Base-by-base conservation (phyloP, 1,140 invertebrate genomes). In the Cotesia vestalis region DNA sequence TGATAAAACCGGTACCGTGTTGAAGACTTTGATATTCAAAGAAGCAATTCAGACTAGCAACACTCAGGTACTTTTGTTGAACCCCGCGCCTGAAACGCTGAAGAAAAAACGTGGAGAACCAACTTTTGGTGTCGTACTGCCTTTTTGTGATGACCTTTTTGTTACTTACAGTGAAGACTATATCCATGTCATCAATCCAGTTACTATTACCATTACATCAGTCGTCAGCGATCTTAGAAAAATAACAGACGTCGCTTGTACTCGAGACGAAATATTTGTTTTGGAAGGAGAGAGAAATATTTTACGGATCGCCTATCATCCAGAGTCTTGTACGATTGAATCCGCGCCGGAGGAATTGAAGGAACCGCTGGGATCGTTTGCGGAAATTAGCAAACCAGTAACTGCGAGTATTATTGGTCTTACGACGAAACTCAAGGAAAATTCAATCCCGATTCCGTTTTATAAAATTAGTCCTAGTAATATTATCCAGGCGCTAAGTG, bases 21-120 rank as follows among this genome's bases (percentile, higher is more conserved):
- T 90, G n/a, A 92, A 94, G 86, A 96, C 95, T 1, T 85, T 95
- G 36, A 90, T 96, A 11, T 95, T 96, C 80, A 95, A 94, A 87
- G 91, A 92, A 66, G 88, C 90, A 6, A 84, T 92, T 66, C 82
- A 87, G 20, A 88, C 88, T 76, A 88, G 89, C 75, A 87, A 90
- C 78, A 86, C 89, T 64, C 89, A 92, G 78, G 91, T 92, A 36
- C 89, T 90, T 73, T 84, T 94, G 6, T 84, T 94, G 34, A 93
- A 94, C 86, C 92, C 89, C 20, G 83, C 86, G 38, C 80, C 91
- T 12, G 86, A 89, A 20, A 85, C 83, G 60, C 77, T 87, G 53
- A 88, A 86, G 77, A 87, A 84, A 73, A 81, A 87, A 76, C 83
- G 87, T 67, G 82, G 84, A 53, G 91, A 92, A 69, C 81, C 87